Evolutionary conservation across 1,140 invertebrate genomes (phyloP).

Genomic region (Drosophila subobscura): DNA sequence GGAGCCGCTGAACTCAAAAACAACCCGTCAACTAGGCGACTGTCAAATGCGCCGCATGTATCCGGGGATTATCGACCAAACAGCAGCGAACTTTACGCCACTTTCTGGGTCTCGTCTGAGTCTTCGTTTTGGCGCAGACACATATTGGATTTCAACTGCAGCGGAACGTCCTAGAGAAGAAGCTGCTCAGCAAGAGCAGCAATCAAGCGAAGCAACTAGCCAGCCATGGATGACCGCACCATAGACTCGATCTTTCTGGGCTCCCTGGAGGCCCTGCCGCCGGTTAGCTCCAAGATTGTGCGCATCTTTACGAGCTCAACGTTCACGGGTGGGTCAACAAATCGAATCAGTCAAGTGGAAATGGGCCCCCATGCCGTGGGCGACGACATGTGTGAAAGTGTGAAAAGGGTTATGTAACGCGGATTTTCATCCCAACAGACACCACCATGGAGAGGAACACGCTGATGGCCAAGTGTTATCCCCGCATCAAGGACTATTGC

Average conservation of each 20-base stretch:
- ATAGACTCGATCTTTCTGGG: constrained; percentile 96
- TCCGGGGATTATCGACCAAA: constrained; percentile 74
- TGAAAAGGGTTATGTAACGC: constrained; percentile 65
- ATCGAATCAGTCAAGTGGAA: neutral
- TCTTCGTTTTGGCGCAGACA: constrained; percentile 54
- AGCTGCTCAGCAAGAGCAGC: constrained; percentile 25
- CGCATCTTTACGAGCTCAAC: constrained; percentile 99
- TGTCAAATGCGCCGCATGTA: constrained; percentile 73
- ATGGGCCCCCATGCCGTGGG: neutral
- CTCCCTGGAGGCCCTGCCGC: constrained; percentile 93
- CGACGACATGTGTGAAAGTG: constrained; percentile 2
- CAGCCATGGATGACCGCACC: constrained; percentile 93
- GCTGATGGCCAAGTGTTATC: constrained; percentile 99
- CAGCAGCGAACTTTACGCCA: constrained; percentile 67
- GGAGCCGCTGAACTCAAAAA: constrained; percentile 66
- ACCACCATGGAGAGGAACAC: constrained; percentile 99
- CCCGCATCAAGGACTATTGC: constrained; percentile 98
- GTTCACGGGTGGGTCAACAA: constrained; percentile 92
- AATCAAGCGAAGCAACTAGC: constrained; percentile 10
- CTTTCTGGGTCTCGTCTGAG: constrained; percentile 72
- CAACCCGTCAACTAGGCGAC: constrained; percentile 80
- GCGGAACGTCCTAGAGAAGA: constrained; percentile 36
- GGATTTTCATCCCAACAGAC: constrained; percentile 86
- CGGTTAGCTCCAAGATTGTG: constrained; percentile 98
- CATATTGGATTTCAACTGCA: constrained; percentile 70